Base-by-base conservation (phyloP, 2,797 vertebrate species). In the Astyanax mexicanus region DNA sequence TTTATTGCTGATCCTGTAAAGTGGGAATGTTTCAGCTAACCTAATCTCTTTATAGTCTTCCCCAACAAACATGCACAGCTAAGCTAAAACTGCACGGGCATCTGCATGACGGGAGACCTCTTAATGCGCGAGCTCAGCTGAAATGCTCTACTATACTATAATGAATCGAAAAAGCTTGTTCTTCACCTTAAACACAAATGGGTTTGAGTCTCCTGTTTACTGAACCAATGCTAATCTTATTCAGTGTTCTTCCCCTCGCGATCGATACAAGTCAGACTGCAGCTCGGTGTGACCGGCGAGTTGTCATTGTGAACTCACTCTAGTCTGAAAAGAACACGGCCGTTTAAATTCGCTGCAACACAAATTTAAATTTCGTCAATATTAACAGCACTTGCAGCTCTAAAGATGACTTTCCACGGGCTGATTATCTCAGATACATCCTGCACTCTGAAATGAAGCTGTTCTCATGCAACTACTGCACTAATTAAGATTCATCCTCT, bases 141-240 rank as follows among this genome's bases (percentile, higher is more conserved):
- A 88, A 89, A 87, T 83, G 83, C 87, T 84, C 85, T 84, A 85
- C 86, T 58, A 84, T 87, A 88, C 86, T 82, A 85, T 87, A 86
- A 90, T 87, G 86, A 85, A 89, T 89, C 87, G 88, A 77, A 91
- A 32, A 88, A 67, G 85, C 85, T 74, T 84, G 87, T 86, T 86
- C 82, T 82, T 82, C 83, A 80, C 80, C 85, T 81, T 81, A 84
- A 83, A 79, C 83, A 88, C 73, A 84, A 61, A 25, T 81, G 84
- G 69, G 77, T 88, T 78, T 80, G 55, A 80, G 45, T 61, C 54
- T 54, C 29, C 40, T 60, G 67, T 80, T 72, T 62, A 61, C 69
- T 52, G 44, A 70, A 69, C n/a, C 72, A 75, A 38, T 29, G 23
- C 86, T 83, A 74, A 80, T 72, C 81, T 78, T 77, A 83, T 84